Conservation (phyloP, 2,888 invertebrate species). For the Agriopis marginaria region DNA sequence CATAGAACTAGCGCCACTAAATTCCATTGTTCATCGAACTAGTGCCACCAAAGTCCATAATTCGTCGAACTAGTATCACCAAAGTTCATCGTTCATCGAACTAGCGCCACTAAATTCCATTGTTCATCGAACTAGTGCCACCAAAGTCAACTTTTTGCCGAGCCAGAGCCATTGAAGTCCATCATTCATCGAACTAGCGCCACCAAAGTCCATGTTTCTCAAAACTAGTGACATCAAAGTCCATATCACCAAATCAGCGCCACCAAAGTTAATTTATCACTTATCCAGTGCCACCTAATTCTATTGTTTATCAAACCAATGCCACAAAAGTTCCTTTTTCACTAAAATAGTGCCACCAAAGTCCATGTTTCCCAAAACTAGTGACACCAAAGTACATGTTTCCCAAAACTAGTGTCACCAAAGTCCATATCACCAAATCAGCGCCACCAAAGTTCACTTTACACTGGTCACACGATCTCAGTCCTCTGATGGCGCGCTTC, state of each 20-base stretch:
- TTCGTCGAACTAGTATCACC: not conserved
- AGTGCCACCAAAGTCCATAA: not conserved
- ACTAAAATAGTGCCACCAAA: not conserved
- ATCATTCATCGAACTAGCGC: not conserved
- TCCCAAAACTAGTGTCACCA: not conserved
- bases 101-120: not conserved
- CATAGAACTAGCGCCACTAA: not conserved
- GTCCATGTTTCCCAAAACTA: too few relatives aligned
- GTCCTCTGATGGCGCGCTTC: not conserved
- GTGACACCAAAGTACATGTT: not conserved
- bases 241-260: not conserved
- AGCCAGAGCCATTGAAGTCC: too few relatives aligned
- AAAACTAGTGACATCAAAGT: not conserved
- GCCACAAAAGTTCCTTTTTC: not conserved
- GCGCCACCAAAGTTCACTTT: not conserved
- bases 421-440: not conserved
- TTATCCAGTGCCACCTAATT: too few relatives aligned
- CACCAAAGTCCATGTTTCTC: not conserved
- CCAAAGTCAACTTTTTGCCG: too few relatives aligned
- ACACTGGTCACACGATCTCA: not conserved
- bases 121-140: too few relatives aligned
- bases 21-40: not conserved
- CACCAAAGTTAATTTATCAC: conserved; percentile 12
- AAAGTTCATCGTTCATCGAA: not conserved
- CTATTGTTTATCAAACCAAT: too few relatives aligned